A percentile compares a stretch with the other conserved stretches of the same genome.
Evolutionary conservation across 2,113 vertebrate species (phyloP).

Genomic region (Gallinago media): DNA sequence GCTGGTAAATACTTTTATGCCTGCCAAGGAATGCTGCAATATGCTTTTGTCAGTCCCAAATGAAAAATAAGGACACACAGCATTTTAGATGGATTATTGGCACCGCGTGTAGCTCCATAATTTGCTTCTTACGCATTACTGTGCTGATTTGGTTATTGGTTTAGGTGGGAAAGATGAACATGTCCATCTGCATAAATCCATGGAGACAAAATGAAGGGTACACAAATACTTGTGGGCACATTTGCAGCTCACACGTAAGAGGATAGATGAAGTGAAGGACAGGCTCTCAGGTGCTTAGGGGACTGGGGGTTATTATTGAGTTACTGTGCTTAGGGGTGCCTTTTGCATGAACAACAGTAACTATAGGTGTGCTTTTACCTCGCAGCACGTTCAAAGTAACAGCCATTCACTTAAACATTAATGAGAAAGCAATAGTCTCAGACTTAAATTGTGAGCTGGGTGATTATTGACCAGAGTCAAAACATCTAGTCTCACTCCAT

Average conservation of each 20-base stretch:
- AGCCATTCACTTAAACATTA: not conserved
- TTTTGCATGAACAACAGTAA: not conserved
- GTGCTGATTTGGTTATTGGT: not conserved
- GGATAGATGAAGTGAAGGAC: not conserved
- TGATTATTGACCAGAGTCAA: not conserved
- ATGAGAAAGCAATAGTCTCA: slow-evolving; percentile 14
- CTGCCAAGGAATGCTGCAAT: not conserved
- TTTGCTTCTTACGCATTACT: not conserved
- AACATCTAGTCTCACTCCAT: not conserved
- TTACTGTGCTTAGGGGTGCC: not conserved
- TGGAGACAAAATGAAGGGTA: not conserved
- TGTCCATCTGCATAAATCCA: not conserved
- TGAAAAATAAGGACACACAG: not conserved
- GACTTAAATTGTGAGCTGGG: not conserved
- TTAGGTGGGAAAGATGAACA: not conserved
- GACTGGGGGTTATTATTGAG: not conserved
- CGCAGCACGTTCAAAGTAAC: not conserved
- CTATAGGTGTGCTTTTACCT: not conserved
- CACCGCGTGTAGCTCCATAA: not conserved
- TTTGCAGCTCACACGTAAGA: not conserved
- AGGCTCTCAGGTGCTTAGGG: not conserved
- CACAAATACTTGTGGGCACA: not conserved
- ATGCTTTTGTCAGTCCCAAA: slow-evolving; percentile 3
- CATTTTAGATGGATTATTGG: not conserved
- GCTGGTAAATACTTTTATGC: not conserved